phyloP scores from a whole-genome alignment of 2,113 vertebrate genomes.

The Microtus oregoni region DNA sequence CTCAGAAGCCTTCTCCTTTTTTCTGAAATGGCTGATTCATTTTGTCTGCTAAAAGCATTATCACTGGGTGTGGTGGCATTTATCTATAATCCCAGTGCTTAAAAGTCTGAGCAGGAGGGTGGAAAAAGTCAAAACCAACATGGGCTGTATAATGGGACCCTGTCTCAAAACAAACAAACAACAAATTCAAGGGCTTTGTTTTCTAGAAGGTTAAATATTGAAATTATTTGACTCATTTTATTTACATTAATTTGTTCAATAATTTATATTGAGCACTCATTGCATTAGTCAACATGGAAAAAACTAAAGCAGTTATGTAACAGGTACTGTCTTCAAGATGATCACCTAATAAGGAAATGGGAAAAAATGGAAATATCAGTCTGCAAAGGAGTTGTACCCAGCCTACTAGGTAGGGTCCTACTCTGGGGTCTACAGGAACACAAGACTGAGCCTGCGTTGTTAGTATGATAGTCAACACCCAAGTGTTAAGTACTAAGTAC shows the following conservation, averaged over 20 bases:
- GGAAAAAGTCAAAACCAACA: background rate
- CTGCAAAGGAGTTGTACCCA: background rate
- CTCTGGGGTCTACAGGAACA: background rate
- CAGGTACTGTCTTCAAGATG: background rate
- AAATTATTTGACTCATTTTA: background rate
- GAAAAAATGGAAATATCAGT: background rate
- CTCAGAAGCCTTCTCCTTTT: background rate
- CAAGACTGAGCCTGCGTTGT: background rate
- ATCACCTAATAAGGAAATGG: background rate
- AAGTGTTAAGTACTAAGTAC: background rate
- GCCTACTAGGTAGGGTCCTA: background rate
- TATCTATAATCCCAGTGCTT: background rate
- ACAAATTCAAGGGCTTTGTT: background rate
- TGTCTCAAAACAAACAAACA: background rate
- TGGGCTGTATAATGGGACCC: background rate
- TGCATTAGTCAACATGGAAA: background rate
- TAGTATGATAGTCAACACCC: background rate
- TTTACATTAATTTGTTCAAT: constrained; percentile 1
- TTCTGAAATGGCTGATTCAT: background rate
- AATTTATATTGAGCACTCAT: background rate
- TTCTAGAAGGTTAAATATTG: background rate
- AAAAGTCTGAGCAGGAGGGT: background rate
- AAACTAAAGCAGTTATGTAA: background rate
- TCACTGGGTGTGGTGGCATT: background rate
- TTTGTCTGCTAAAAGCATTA: background rate